Evolutionary conservation across 1,140 invertebrate genomes (phyloP).

Genomic region (Drosophila prosaltans): DNA sequence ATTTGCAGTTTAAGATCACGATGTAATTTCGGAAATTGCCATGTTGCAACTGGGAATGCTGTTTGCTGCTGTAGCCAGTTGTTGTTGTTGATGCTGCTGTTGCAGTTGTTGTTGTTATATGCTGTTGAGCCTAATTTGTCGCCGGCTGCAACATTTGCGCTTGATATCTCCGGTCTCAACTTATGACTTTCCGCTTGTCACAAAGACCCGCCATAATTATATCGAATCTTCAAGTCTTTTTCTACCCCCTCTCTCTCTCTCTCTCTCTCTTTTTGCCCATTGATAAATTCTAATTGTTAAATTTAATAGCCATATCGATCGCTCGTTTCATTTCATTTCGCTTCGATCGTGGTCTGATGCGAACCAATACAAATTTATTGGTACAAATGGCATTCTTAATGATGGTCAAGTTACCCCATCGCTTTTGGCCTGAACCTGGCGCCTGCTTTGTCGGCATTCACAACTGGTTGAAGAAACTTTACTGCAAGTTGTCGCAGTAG

Average conservation of each 20-base stretch:
- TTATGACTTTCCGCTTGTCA: conserved; percentile 68
- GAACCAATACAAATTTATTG: conserved; percentile 76
- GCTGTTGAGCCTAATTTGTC: conserved; percentile 67
- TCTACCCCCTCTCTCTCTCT: neutral
- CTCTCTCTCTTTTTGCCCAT: conserved; percentile 32
- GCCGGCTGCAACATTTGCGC: conserved; percentile 36
- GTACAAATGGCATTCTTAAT: conserved; percentile 81
- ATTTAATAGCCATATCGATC: conserved; percentile 82
- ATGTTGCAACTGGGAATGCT: conserved; percentile 64
- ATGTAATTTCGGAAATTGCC: conserved; percentile 83
- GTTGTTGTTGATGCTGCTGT: conserved; percentile 28
- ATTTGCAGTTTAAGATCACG: conserved; percentile 82
- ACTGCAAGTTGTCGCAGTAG: conserved; percentile 66
- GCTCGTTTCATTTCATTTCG: conserved; percentile 31
- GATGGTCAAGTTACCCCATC: conserved; percentile 58
- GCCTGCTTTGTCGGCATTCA: conserved; percentile 71
- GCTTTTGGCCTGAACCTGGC: conserved; percentile 38
- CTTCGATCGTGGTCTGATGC: conserved; percentile 20
- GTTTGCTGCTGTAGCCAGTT: conserved; percentile 18
- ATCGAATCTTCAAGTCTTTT: conserved; percentile 25
- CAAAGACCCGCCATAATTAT: conserved; percentile 65
- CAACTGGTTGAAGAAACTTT: conserved; percentile 19
- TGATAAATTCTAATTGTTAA: conserved; percentile 83
- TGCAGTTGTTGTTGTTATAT: conserved; percentile 3
- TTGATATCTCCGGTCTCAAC: conserved; percentile 12